Percentiles rank a stretch among this genome's conserved stretches.
These are phyloP conservation scores for Tipula helvola DNA, from an alignment of 2,888 invertebrate species.

Conservation along the genomic window DNA sequence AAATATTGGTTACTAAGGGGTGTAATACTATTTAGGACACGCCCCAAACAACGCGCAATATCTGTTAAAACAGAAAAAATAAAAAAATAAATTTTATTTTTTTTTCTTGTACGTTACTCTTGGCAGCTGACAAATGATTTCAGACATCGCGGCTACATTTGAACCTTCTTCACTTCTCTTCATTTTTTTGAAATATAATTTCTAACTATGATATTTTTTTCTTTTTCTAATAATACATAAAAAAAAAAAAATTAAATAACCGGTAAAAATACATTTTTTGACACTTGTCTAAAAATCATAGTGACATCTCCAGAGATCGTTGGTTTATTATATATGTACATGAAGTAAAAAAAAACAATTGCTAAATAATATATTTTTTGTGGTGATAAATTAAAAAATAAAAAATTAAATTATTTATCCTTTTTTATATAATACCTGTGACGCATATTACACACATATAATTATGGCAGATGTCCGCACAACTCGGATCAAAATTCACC, in stretches of 20 bases:
- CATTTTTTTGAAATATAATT: not conserved
- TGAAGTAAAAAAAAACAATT: not conserved
- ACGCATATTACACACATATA: not conserved
- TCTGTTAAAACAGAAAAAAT: not conserved
- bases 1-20: conserved; percentile 4
- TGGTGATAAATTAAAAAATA: not conserved
- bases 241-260: not conserved
- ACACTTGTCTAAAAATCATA: not conserved
- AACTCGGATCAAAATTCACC: not conserved
- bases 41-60: not conserved
- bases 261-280: not conserved
- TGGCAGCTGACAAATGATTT: conserved; percentile 10
- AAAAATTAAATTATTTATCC: not conserved
- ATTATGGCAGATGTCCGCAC: not conserved
- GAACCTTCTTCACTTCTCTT: conserved; percentile 7
- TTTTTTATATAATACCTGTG: not conserved
- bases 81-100: not conserved
- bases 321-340: not conserved
- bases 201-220: not conserved
- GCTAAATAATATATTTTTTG: not conserved
- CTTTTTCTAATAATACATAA: not conserved
- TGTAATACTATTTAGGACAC: not conserved
- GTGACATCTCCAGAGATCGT: conserved; percentile 12
- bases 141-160: conserved; percentile 10
- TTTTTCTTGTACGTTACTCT: not conserved